Conservation (phyloP, 2,797 vertebrate genomes). For the Harpagifer antarcticus region DNA sequence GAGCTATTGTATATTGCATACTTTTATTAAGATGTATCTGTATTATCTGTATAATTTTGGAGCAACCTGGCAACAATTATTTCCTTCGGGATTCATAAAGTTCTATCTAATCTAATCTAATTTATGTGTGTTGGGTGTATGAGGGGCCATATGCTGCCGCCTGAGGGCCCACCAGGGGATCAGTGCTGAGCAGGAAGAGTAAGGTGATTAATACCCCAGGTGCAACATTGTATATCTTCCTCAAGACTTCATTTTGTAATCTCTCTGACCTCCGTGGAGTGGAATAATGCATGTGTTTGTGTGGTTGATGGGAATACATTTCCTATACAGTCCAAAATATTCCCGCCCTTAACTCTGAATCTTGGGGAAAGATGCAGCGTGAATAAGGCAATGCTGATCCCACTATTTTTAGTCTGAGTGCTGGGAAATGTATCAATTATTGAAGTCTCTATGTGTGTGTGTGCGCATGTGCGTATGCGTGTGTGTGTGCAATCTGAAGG, state of each 20-base stretch:
- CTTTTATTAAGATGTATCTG: too few species aligned
- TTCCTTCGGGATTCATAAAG: too few species aligned
- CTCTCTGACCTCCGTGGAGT: constrained; percentile 38
- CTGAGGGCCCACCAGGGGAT: constrained; percentile 66
- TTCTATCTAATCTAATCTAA: too few species aligned
- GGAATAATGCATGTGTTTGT: constrained; percentile 32
- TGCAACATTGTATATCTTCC: constrained; percentile 46
- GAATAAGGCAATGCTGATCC: constrained; percentile 60
- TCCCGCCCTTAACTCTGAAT: constrained; percentile 5
- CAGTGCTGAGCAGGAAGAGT: constrained; percentile 73
- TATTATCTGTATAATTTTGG: too few species aligned
- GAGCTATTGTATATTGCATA: too few species aligned
- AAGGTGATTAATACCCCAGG: constrained; percentile 78
- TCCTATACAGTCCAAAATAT: constrained; percentile 19
- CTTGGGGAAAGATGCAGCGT: constrained; percentile 13
- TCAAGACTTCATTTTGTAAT: constrained; percentile 22
- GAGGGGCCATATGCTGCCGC: constrained; percentile 73
- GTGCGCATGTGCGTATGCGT: constrained; percentile 9
- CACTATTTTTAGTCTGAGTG: constrained; percentile 73
- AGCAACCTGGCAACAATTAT: too few species aligned
- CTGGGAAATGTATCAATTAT: constrained; percentile 78
- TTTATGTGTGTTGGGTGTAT: constrained; percentile 48
- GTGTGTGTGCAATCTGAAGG: constrained; percentile 12
- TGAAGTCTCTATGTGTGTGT: constrained; percentile 40
- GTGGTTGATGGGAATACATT: constrained; percentile 5